Evolutionary conservation across 2,888 invertebrate species (phyloP), one percentile per base, ranked within the genome.

Genomic region (Stenichneumon culpator): DNA sequence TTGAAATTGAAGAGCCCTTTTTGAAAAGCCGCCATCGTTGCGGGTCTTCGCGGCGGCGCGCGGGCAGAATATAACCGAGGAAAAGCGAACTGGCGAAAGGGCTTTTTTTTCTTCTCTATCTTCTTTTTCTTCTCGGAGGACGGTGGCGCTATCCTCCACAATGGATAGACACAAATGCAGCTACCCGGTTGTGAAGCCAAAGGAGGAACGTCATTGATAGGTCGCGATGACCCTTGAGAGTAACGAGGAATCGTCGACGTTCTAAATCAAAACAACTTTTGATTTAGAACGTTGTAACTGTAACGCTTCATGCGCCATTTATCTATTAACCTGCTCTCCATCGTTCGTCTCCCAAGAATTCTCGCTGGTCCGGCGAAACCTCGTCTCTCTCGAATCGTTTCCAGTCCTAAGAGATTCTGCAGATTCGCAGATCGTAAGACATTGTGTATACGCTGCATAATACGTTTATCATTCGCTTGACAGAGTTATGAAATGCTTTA

Each of bases 1-100:
- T 79, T 81, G 78, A 70, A 82, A 81, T 82, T 82, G 84, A 82
- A 84, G 84, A 74, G 73, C 54, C 57, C 39, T 68, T 69, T 63
- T 60, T 60, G 14, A 54, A 47, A 78, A 70, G 47, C 47, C 36
- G 47, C 47, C 60, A 70, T 60, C 47, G 60, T 63, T 28, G 47
- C 63, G 28, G 57, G 25, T 28, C 28, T 16, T 60, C 60, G 28
- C 28, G 5, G 28, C 25, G 16, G 16, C 28, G 14, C 39, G 25
- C 52, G 44, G 60, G n/a, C 47, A 32, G 54, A 63, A 63, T 67
- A 52, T 65, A 70, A 54, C 65, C 5, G 74, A 32, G 73, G 25
- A 28, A 67, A 36, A 47, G 32, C 19, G 60, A 57, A 39, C 19
- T 52, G 50, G 22, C 28, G 22, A 57, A 70, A 69, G 44, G 54